phyloP scores from a whole-genome alignment of 1,140 invertebrate species.

The Ips nitidus region DNA sequence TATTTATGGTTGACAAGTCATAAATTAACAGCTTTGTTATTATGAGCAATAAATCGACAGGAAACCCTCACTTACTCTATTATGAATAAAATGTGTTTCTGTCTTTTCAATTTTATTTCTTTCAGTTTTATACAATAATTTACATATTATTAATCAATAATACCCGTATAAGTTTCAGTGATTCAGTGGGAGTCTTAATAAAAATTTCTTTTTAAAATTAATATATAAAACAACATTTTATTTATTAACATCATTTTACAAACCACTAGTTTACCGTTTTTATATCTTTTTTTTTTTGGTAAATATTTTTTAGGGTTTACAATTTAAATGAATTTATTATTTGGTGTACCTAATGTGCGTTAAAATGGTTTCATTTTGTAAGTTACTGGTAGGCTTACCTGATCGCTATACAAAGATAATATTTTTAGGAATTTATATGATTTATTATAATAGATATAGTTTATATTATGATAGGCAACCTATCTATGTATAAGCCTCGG shows the following conservation, averaged over 20 bases:
- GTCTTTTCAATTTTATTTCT: conserved; percentile 23
- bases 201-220: conserved; percentile 49
- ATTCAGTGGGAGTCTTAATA: conserved; percentile 48
- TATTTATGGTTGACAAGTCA: background rate
- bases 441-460: too few relatives aligned
- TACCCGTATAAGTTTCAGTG: conserved; percentile 48
- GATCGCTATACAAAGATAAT: conserved; percentile 19
- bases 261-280: conserved; percentile 41
- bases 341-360: conserved; percentile 50
- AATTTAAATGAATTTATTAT: conserved; percentile 32
- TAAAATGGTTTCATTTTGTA: conserved; percentile 32
- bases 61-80: conserved; percentile 4
- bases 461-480: too few relatives aligned
- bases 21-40: background rate
- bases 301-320: conserved; percentile 27
- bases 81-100: conserved; percentile 26
- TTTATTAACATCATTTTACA: conserved; percentile 53
- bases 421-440: background rate
- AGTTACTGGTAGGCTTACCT: conserved; percentile 10
- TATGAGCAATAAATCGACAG: too few relatives aligned
- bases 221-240: conserved; percentile 54
- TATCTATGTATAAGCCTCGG: too few relatives aligned
- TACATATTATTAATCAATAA: conserved; percentile 36
- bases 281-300: background rate
- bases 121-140: conserved; percentile 28